These are phyloP conservation scores for Chaunax sp. DNA, from an alignment of 2,797 vertebrate species.

Conservation along the genomic window DNA sequence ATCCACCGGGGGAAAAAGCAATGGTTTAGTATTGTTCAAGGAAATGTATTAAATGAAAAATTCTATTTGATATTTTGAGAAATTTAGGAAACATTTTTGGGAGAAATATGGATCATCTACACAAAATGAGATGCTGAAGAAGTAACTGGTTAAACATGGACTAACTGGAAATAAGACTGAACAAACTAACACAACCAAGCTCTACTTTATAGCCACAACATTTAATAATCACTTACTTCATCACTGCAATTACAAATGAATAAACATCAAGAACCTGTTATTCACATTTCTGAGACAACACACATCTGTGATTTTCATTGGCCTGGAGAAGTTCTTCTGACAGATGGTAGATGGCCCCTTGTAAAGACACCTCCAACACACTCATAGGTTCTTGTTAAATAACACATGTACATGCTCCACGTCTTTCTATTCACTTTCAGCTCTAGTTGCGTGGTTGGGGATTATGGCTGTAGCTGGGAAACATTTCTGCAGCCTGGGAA, in stretches of 20 bases:
- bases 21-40: not conserved
- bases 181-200: not conserved
- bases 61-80: not conserved
- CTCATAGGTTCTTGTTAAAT: not conserved
- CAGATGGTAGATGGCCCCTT: constrained; percentile 28
- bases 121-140: not conserved
- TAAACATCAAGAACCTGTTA: constrained; percentile 20
- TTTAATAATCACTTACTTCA: not conserved
- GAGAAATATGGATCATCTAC: not conserved
- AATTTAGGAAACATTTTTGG: not conserved
- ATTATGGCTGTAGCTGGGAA: not conserved
- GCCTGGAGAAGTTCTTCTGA: constrained; percentile 27
- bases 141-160: not conserved
- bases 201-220: not conserved
- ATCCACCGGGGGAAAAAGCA: not conserved
- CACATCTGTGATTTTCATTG: constrained; percentile 41
- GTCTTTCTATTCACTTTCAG: not conserved
- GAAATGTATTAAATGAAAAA: not conserved
- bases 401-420: not conserved
- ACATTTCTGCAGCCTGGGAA: constrained; percentile 13
- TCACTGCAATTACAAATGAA: not conserved
- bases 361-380: constrained; percentile 9
- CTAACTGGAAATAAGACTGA: no score
- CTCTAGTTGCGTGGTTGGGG: not conserved
- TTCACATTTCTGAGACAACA: constrained; percentile 1